These are phyloP conservation scores for Amyelois transitella DNA, from an alignment of 1,140 invertebrate genomes.

Conservation along the genomic window DNA sequence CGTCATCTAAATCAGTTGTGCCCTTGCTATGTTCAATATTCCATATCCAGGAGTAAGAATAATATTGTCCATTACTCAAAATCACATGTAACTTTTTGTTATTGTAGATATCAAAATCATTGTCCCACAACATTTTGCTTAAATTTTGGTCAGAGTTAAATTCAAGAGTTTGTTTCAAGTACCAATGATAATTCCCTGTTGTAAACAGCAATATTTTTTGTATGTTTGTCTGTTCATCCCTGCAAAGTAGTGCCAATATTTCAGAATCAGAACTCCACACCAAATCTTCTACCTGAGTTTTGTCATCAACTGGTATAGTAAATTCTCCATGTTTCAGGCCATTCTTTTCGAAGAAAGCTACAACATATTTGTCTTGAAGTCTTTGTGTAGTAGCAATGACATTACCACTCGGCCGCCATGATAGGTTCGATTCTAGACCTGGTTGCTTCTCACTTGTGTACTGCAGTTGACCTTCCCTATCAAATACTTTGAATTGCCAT, in stretches of 20 bases:
- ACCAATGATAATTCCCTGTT: slow-evolving; percentile 93
- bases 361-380: slow-evolving; percentile 80
- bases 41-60: slow-evolving; percentile 79
- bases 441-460: slow-evolving; percentile 82
- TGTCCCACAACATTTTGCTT: slow-evolving; percentile 79
- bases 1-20: slow-evolving; percentile 69
- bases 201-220: slow-evolving; percentile 84
- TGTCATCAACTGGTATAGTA: slow-evolving; percentile 77
- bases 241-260: slow-evolving; percentile 80
- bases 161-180: slow-evolving; percentile 84
- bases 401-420: slow-evolving; percentile 88
- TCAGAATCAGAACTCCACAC: slow-evolving; percentile 88
- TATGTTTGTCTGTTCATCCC: slow-evolving; percentile 44
- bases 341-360: slow-evolving; percentile 94
- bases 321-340: slow-evolving; percentile 92
- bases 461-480: slow-evolving; percentile 81
- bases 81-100: slow-evolving; percentile 78
- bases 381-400: slow-evolving; percentile 84
- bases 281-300: slow-evolving; percentile 77
- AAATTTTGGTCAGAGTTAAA: slow-evolving; percentile 72
- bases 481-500: slow-evolving; percentile 82
- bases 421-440: slow-evolving; percentile 80
- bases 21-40: slow-evolving; percentile 75
- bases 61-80: slow-evolving; percentile 72
- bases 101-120: slow-evolving; percentile 62